A percentile compares a stretch with the other conserved stretches of the same genome.
These are phyloP conservation scores for Mesocricetus auratus DNA, from an alignment of 2,113 vertebrate genomes.

Conservation along the genomic window DNA sequence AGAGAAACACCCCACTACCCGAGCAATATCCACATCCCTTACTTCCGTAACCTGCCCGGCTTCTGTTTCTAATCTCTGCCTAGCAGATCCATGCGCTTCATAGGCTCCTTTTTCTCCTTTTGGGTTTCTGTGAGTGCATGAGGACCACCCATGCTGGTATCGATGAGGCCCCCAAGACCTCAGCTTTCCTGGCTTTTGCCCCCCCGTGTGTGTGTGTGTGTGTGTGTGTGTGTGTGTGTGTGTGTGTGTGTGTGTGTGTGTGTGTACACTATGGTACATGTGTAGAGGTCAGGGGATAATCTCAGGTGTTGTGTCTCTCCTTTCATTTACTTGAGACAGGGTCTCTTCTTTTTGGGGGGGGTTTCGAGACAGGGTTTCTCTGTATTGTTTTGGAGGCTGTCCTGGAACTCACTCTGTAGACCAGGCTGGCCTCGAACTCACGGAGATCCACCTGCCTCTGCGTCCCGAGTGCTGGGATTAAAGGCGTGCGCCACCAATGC, in stretches of 20 bases:
- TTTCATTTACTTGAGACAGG: background rate
- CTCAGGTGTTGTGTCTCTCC: background rate
- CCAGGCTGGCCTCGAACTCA: too few species aligned
- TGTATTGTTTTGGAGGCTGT: too few species aligned
- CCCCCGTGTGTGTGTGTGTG: too few species aligned
- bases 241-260: background rate
- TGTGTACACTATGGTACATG: background rate
- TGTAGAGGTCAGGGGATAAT: background rate
- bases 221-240: background rate
- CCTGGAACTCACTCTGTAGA: too few species aligned
- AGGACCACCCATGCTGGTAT: background rate
- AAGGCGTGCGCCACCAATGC: too few species aligned
- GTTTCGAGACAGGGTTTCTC: too few species aligned
- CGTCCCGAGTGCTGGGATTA: too few species aligned
- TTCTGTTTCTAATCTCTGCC: background rate
- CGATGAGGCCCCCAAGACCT: background rate
- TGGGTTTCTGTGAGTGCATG: too few species aligned
- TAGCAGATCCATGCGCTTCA: background rate
- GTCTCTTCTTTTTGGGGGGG: too few species aligned
- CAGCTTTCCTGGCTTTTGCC: background rate
- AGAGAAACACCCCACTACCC: background rate
- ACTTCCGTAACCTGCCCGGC: background rate
- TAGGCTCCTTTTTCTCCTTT: background rate
- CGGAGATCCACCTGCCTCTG: too few species aligned
- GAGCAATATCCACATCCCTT: background rate